phyloP scores from a whole-genome alignment of 2,888 invertebrate genomes.

The Heteromurus nitidus region DNA sequence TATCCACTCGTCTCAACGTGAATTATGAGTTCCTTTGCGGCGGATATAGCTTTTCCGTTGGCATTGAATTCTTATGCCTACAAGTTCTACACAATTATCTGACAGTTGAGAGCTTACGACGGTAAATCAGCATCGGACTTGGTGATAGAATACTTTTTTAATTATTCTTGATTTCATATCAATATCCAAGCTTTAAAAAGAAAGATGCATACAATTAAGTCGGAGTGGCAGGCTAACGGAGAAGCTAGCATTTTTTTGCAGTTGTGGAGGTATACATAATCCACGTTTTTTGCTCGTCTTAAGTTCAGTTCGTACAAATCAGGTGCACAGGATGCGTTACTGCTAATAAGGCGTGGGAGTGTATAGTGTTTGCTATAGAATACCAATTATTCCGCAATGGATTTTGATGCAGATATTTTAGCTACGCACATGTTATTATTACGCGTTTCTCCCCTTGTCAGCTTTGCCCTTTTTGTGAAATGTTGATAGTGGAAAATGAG shows the following conservation, averaged over 20 bases:
- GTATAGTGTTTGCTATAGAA: too few relatives aligned
- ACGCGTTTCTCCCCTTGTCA: background rate
- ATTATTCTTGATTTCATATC: slow-evolving; percentile 7
- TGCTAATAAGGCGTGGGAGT: slow-evolving; percentile 32
- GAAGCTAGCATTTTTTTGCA: too few relatives aligned
- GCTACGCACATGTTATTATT: background rate
- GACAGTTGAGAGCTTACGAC: background rate
- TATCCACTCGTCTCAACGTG: background rate
- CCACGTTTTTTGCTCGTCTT: background rate
- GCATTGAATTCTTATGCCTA: slow-evolving; percentile 31
- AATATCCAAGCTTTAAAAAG: background rate
- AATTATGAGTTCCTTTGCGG: background rate
- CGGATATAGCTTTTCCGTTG: slow-evolving; percentile 40
- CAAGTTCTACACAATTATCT: slow-evolving; percentile 1
- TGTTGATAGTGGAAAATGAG: background rate
- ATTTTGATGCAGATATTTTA: background rate
- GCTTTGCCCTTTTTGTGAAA: background rate
- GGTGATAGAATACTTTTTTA: background rate
- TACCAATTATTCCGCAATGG: background rate
- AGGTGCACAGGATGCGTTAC: background rate
- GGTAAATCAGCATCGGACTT: background rate
- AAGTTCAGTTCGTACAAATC: background rate
- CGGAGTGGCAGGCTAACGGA: background rate
- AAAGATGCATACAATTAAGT: background rate
- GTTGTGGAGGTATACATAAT: background rate